Evolutionary conservation across 2,113 vertebrate genomes (phyloP).

Genomic region (Leptocoma aspasia): DNA sequence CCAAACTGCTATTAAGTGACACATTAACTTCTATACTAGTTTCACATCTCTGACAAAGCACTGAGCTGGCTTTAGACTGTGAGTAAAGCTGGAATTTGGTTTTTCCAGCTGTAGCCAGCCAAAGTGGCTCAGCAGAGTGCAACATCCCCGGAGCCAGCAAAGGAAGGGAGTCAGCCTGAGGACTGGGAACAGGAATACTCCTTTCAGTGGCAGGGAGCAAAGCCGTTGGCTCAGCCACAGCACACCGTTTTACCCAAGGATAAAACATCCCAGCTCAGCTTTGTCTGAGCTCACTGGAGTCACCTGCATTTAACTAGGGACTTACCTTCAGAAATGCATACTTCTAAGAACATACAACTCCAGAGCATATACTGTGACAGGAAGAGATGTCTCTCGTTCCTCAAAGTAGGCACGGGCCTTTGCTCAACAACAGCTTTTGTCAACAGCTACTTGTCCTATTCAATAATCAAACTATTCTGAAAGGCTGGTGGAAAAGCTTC

Average conservation of each 20-base stretch:
- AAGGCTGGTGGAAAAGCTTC: not conserved
- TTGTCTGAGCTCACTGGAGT: not conserved
- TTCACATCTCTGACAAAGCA: not conserved
- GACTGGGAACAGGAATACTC: not conserved
- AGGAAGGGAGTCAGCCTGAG: accelerated
- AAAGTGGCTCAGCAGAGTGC: not conserved
- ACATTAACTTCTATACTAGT: not conserved
- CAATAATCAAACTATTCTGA: not conserved
- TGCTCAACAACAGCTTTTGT: not conserved
- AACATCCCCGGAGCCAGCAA: accelerated
- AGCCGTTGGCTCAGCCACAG: not conserved
- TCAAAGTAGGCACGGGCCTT: not conserved
- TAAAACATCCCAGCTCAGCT: not conserved
- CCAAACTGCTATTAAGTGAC: not conserved
- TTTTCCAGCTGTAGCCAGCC: not conserved
- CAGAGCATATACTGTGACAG: not conserved
- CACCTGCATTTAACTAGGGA: not conserved
- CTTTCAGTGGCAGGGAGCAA: not conserved
- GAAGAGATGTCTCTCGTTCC: not conserved
- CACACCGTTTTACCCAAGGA: not conserved
- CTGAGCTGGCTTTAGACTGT: not conserved
- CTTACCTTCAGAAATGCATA: not conserved
- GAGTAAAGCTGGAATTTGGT: not conserved
- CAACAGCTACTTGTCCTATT: not conserved
- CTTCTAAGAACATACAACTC: not conserved